Evolutionary conservation across 2,888 invertebrate species (phyloP).

Genomic region (Zygogramma bicolorata): DNA sequence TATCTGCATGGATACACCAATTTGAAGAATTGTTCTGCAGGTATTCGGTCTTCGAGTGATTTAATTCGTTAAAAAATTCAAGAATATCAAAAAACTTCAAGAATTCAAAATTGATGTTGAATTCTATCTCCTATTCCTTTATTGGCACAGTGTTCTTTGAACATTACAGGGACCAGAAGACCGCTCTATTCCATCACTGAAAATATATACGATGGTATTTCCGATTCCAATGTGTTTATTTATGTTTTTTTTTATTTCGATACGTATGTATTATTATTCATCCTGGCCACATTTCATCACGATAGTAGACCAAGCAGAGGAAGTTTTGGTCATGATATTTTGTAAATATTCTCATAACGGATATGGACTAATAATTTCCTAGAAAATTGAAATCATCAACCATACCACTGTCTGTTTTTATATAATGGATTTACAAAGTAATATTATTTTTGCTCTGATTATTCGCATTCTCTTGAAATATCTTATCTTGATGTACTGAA

Average conservation of each 20-base stretch:
- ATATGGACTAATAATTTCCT: neutral
- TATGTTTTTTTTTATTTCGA: neutral
- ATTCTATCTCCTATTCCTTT: too few species aligned
- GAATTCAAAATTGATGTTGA: too few species aligned
- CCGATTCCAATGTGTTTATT: too few species aligned
- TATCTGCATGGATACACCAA: too few species aligned
- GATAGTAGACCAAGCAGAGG: neutral
- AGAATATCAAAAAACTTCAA: too few species aligned
- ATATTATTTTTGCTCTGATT: slow-evolving; percentile 23
- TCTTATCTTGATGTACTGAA: neutral
- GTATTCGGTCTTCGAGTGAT: too few species aligned
- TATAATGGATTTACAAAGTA: neutral
- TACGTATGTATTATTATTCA: neutral
- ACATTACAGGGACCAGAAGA: too few species aligned
- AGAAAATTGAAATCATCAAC: slow-evolving; percentile 4
- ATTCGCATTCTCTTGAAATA: neutral
- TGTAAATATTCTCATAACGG: neutral
- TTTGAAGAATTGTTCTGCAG: too few species aligned
- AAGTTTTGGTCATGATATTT: neutral
- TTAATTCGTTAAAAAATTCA: too few species aligned
- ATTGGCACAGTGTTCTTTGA: too few species aligned
- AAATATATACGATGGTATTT: too few species aligned
- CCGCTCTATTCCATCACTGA: too few species aligned
- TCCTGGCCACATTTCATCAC: neutral
- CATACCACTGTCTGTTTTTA: slow-evolving; percentile 11